Percentiles rank a stretch among this genome's conserved stretches.
Evolutionary conservation across 92 coral and sea anemone species (phyloP).

Genomic region (Epizoanthus scotinus): DNA sequence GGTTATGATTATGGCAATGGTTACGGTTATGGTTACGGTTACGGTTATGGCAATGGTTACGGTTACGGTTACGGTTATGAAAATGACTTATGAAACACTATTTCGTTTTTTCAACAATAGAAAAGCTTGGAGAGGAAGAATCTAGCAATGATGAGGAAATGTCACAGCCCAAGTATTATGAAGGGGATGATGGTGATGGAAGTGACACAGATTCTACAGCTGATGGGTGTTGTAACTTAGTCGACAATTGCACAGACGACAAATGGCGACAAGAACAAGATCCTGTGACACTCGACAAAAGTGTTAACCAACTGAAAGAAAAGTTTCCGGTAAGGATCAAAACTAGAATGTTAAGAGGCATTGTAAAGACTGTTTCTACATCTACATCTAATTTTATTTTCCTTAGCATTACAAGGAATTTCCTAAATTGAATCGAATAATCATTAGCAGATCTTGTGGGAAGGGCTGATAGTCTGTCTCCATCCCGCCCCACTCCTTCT

Average conservation of each 20-base stretch:
- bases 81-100: no score
- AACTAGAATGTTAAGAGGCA: background rate
- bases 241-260: constrained; percentile 6
- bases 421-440: no score
- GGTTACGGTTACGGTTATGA: no score
- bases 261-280: constrained; percentile 29
- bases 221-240: background rate
- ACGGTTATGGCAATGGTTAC: background rate
- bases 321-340: constrained; percentile 28
- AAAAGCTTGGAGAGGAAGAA: background rate
- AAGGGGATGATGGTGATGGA: background rate
- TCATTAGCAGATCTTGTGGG: background rate
- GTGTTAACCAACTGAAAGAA: constrained; percentile 12
- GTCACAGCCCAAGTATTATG: background rate
- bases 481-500: no score
- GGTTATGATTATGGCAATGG: no score
- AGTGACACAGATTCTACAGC: background rate
- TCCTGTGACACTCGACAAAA: background rate
- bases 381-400: no score
- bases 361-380: background rate
- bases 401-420: no score
- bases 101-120: background rate
- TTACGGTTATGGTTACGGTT: background rate
- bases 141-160: background rate
- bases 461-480: background rate